Evolutionary conservation across 2,113 vertebrate genomes (phyloP), one percentile per base, ranked within the genome.

Genomic region (Euleptes europaea): DNA sequence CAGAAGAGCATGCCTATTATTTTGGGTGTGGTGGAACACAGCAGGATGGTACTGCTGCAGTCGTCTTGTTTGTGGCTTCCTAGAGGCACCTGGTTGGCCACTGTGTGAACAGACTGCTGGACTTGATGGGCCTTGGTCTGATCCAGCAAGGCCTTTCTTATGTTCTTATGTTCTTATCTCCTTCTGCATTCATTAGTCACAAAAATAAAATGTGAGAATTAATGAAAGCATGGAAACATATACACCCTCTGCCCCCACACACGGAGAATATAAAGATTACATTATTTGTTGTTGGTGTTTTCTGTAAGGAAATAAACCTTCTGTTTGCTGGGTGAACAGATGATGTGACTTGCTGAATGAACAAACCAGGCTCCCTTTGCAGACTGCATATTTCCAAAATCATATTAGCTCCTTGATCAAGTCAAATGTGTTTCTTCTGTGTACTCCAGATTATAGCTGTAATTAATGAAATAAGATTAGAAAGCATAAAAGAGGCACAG

Each of bases 381-480:
- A 84, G 65, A 28, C 2, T 15, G 5, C 23, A 78, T 38, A 75
- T 21, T 76, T 83, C 51, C 67, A 74, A 84, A 23, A 74, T n/a
- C 13, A 35, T 82, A 69, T 73, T 91, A 91, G 7, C 8, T 83
- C 65, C n/a, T 66, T 15, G 54, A 79, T 73, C 66, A 66, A 87
- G 23, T 71, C 72, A 92, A 83, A 85, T 76, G 19, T 15, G 28
- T 69, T 88, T 54, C 73, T 85, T 80, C 79, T 54, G 70, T 71
- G 1, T 47, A 85, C 44, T 90, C 44, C 17, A 83, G n/a, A 78
- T 42, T 83, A n/a, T 13, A 70, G 28, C 26, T 83, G 38, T 80
- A 90, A 83, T 84, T 73, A 90, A 89, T 86, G 14, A 86, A 86
- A 83, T 5, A 80, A 47, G 4, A 83, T 89, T 90, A 88, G 17